Evolutionary conservation across 2,888 invertebrate genomes (phyloP).

Genomic region (Miltochrista miniata): DNA sequence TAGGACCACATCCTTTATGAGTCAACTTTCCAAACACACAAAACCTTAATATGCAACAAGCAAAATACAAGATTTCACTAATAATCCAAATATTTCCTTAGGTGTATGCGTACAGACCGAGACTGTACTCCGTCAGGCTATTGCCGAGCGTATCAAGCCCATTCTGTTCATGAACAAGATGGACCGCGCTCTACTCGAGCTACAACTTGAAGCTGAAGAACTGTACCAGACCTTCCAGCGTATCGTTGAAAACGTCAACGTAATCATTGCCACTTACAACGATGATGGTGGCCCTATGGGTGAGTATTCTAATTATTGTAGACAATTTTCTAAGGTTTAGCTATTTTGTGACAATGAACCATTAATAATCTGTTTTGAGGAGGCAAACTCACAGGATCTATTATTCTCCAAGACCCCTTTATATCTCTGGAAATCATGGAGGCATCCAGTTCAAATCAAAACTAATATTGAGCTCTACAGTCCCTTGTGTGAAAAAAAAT

Average conservation of each 20-base stretch:
- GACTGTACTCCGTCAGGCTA: slow-evolving; percentile 99
- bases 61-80: too few relatives aligned
- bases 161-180: slow-evolving; percentile 99
- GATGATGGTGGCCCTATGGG: slow-evolving; percentile 99
- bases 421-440: too few relatives aligned
- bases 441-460: too few relatives aligned
- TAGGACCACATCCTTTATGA: too few relatives aligned
- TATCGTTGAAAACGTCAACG: slow-evolving; percentile 99
- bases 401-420: too few relatives aligned
- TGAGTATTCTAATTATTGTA: slow-evolving; percentile 40
- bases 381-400: too few relatives aligned
- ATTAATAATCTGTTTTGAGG: not conserved
- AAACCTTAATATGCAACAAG: too few relatives aligned
- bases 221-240: slow-evolving; percentile 99
- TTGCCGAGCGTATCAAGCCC: slow-evolving; percentile 99
- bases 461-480: too few relatives aligned
- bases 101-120: slow-evolving; percentile 99
- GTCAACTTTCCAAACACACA: too few relatives aligned
- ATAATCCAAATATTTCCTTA: slow-evolving; percentile 1
- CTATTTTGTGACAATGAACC: not conserved
- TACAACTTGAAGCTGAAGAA: slow-evolving; percentile 98
- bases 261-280: slow-evolving; percentile 99
- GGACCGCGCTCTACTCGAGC: slow-evolving; percentile 99
- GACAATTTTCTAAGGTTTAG: too few relatives aligned
- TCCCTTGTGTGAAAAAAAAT: too few relatives aligned